Evolutionary conservation across 2,797 vertebrate genomes (phyloP).

Genomic region (Acrocephalus scirpaceus): DNA sequence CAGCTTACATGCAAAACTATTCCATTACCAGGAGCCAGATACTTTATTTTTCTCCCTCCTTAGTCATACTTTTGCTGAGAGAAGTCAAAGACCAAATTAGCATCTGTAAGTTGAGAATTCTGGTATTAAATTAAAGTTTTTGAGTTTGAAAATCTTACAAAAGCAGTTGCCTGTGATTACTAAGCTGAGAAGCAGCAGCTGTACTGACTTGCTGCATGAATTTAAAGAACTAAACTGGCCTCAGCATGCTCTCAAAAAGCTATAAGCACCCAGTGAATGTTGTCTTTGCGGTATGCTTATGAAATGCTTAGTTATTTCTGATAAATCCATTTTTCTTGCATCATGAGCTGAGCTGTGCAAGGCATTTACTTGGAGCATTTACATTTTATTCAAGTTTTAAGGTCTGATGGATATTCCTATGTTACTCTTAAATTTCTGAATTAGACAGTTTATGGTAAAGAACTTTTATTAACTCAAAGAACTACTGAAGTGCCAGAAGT

Average conservation of each 20-base stretch:
- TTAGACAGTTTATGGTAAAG: neutral
- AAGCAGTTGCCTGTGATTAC: neutral
- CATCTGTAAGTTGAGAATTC: neutral
- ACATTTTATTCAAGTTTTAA: neutral
- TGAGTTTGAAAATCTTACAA: neutral
- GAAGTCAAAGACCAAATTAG: slow-evolving; percentile 19
- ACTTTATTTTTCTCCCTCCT: neutral
- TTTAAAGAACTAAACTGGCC: neutral
- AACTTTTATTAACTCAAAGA: neutral
- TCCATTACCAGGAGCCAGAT: neutral
- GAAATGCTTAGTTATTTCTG: neutral
- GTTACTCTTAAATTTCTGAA: neutral
- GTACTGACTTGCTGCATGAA: neutral
- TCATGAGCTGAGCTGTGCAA: neutral
- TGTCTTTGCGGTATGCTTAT: neutral
- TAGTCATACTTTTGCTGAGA: neutral
- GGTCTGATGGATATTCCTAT: neutral
- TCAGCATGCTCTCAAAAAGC: neutral
- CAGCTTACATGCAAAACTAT: neutral
- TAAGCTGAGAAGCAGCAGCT: slow-evolving; percentile 10
- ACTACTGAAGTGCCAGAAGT: neutral
- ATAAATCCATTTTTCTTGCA: neutral
- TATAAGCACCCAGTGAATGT: neutral
- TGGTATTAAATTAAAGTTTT: slow-evolving; percentile 1
- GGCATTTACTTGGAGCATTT: neutral